Percentiles rank a stretch among this genome's conserved stretches.
Conservation (phyloP, 2,888 invertebrate genomes). For the Leucozona laternaria region DNA sequence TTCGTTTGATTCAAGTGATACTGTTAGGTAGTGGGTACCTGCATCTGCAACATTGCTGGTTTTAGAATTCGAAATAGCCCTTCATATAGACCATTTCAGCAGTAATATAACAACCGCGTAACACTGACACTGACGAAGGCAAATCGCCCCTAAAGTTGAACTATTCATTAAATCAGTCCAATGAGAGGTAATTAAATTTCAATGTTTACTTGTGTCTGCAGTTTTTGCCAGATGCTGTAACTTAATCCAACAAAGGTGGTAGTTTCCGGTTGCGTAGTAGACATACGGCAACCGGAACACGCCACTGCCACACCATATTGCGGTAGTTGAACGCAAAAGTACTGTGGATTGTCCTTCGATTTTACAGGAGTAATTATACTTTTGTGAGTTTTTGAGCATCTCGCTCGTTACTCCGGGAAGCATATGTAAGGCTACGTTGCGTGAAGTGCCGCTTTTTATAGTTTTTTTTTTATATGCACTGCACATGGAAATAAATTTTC, state of each 20-base stretch:
- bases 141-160: constrained; percentile 5
- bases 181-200: constrained; percentile 65
- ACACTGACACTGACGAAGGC: background rate
- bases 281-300: background rate
- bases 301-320: background rate
- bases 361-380: constrained; percentile 36
- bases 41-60: background rate
- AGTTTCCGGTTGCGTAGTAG: background rate
- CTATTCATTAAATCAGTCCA: constrained; percentile 61
- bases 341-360: constrained; percentile 35
- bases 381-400: constrained; percentile 5
- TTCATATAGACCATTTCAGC: background rate
- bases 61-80: constrained; percentile 32
- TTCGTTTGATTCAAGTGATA: background rate
- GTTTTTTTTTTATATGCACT: constrained; percentile 2
- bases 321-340: constrained; percentile 16
- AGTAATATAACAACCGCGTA: too few relatives aligned
- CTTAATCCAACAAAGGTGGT: constrained; percentile 4
- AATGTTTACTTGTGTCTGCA: constrained; percentile 26
- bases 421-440: background rate
- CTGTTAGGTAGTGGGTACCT: background rate
- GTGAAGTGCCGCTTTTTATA: constrained; percentile 3
- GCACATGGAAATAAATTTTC: background rate
- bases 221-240: constrained; percentile 30
- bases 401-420: background rate